Base-by-base conservation (phyloP, 1,140 invertebrate genomes). In the Odontomachus brunneus region DNA sequence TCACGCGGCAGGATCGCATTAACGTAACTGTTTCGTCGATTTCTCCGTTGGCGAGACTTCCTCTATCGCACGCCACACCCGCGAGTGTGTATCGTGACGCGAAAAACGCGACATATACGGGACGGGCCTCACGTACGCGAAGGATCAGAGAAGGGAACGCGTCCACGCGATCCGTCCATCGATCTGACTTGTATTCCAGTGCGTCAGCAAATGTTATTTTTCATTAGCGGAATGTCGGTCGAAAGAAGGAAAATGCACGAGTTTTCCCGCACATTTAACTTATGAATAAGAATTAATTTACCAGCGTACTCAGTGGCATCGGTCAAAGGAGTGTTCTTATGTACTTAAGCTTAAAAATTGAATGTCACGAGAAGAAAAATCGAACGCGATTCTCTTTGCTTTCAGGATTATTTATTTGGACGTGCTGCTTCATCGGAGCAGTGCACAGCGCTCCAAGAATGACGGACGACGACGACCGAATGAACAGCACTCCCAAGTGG, bases 401-500 rank as follows among this genome's bases (percentile, higher is more conserved):
- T 91, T 57, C 84, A 94, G 94, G 92, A 90, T 86, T 94, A 91
- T 86, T 88, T 89, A 93, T 48, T 72, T 94, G 74, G 85, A 92
- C 75, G 85, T 91, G 65, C 84, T 93, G 71, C 84, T 92, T 86
- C 92, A n/a, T 86, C 92, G 74, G 92, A 91, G 29, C 89, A 93
- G 92, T 91, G 29, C 89, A 93, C 71, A 83, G 90, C 38, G 92
- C 92, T 44, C 93, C 94, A n/a, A 84, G 87, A 63, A 93, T 92
- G 91, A 90, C 75, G n/a, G n/a, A n/a, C 19, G 78, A 88, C 59
- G 88, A 92, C 59, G 86, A 87, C 12, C 90, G 84, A 86, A 84
- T 90, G 81, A 80, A 91, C 49, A 82, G 44, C 15, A 87, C 89
- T 7, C 92, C 92, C 59, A 94, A 94, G 49, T 96, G 95, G 95